phyloP scores from a whole-genome alignment of 2,797 vertebrate genomes.

The Acropternis orthonyx region DNA sequence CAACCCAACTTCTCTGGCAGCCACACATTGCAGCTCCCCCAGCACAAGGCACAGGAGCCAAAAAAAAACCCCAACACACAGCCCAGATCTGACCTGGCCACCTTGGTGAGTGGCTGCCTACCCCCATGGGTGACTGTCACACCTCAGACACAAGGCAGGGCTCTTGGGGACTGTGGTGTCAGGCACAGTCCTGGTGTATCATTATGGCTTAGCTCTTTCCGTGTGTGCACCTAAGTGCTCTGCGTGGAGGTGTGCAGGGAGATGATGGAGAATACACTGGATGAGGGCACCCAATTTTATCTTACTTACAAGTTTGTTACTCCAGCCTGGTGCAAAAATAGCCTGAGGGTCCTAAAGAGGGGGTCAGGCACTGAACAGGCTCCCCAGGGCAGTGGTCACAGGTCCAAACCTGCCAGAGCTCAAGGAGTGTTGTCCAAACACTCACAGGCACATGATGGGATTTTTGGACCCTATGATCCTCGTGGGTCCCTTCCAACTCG shows the following conservation, averaged over 20 bases:
- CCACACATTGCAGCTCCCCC: no score
- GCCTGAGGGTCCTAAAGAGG: not conserved
- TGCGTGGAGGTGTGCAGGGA: not conserved
- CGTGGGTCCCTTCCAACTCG: not conserved
- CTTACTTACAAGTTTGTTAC: not conserved
- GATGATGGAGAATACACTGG: not conserved
- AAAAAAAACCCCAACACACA: not conserved
- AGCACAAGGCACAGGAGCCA: rapidly evolving
- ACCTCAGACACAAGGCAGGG: not conserved
- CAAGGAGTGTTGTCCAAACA: rapidly evolving
- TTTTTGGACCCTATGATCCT: not conserved
- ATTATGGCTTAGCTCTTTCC: not conserved
- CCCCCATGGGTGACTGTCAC: not conserved
- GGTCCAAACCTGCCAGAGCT: not conserved
- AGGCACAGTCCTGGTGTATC: not conserved
- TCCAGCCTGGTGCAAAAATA: not conserved
- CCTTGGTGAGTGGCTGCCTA: not conserved
- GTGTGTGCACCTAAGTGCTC: rapidly evolving
- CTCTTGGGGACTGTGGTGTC: not conserved
- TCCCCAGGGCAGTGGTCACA: not conserved
- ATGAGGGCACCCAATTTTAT: not conserved
- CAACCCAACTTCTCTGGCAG: not conserved
- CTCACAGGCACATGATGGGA: not conserved
- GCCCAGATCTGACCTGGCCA: not conserved
- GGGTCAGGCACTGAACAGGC: no score